Percentiles rank a stretch among this genome's conserved stretches.
These are phyloP conservation scores for Pampus argenteus DNA, from an alignment of 2,797 vertebrate species.

Conservation along the genomic window DNA sequence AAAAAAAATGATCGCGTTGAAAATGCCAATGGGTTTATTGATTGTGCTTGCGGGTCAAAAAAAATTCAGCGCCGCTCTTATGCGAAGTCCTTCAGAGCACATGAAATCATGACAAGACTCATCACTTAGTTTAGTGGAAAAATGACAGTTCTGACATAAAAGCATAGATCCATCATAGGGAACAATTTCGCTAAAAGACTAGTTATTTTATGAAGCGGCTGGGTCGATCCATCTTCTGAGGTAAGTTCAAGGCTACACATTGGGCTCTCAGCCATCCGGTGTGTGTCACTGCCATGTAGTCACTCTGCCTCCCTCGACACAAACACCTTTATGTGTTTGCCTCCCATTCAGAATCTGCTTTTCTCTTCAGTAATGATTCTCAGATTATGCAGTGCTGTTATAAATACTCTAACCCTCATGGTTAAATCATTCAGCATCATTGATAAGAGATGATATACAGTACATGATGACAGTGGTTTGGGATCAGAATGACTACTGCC, in stretches of 20 bases:
- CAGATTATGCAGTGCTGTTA: conserved; percentile 17
- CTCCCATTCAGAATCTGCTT: conserved; percentile 44
- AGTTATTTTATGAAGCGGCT: conserved; percentile 70
- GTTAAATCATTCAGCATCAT: conserved; percentile 24
- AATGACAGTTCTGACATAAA: conserved; percentile 78
- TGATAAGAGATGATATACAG: conserved; percentile 30
- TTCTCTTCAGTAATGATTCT: conserved; percentile 24
- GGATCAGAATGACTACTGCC: conserved; percentile 10
- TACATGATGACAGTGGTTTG: conserved; percentile 27
- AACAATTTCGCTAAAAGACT: conserved; percentile 82
- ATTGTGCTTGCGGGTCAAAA: conserved; percentile 45
- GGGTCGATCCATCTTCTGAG: conserved; percentile 81
- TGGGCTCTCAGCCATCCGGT: conserved; percentile 34
- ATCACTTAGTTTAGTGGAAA: conserved; percentile 65
- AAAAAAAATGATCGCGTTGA: conserved; percentile 66
- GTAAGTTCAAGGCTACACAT: conserved; percentile 71
- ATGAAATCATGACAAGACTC: conserved; percentile 50
- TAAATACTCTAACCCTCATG: conserved; percentile 32
- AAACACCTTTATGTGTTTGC: conserved; percentile 29
- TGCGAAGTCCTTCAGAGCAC: conserved; percentile 43
- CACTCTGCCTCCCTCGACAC: conserved; percentile 18
- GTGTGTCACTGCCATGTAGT: conserved; percentile 45
- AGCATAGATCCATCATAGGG: conserved; percentile 76
- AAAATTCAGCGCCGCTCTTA: conserved; percentile 29
- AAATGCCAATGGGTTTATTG: conserved; percentile 70